phyloP scores from a whole-genome alignment of 2,797 vertebrate species.

The Lacerta bilineata region DNA sequence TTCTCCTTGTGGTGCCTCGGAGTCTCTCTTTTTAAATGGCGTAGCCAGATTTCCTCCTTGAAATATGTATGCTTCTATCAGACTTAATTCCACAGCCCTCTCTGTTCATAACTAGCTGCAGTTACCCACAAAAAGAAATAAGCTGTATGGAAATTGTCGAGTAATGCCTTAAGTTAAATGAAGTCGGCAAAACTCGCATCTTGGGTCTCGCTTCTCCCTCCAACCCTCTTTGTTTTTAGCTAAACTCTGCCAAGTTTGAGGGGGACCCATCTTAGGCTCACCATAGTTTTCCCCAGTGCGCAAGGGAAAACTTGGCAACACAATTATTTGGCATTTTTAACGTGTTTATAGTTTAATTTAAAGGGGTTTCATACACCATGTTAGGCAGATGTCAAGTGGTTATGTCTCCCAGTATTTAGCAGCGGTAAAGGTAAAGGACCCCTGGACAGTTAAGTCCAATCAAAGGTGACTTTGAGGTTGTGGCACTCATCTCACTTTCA shows the following conservation, averaged over 20 bases:
- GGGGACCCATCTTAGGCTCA: neutral
- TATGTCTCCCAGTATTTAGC: neutral
- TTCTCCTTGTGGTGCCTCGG: slow-evolving; percentile 52
- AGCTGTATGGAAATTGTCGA: neutral
- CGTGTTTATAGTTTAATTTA: slow-evolving; percentile 10
- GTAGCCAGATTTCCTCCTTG: neutral
- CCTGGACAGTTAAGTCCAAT: too few species aligned
- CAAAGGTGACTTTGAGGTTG: too few species aligned
- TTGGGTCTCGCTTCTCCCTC: neutral
- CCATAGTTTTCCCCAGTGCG: neutral
- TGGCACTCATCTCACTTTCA: too few species aligned
- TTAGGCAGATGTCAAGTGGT: neutral
- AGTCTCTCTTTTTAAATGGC: slow-evolving; percentile 56
- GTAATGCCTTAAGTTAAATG: slow-evolving; percentile 22
- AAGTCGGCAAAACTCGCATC: neutral
- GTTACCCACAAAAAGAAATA: slow-evolving; percentile 26
- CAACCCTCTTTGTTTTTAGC: neutral
- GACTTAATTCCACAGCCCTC: slow-evolving; percentile 43
- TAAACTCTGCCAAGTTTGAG: slow-evolving; percentile 11
- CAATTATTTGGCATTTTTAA: slow-evolving; percentile 27
- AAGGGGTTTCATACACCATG: slow-evolving; percentile 9
- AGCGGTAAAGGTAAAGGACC: neutral
- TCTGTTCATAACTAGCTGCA: slow-evolving; percentile 47
- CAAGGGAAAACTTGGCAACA: neutral
- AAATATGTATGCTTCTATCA: slow-evolving; percentile 29